Conservation (phyloP, 23 tunicate species). For the Phallusia fumigata region DNA sequence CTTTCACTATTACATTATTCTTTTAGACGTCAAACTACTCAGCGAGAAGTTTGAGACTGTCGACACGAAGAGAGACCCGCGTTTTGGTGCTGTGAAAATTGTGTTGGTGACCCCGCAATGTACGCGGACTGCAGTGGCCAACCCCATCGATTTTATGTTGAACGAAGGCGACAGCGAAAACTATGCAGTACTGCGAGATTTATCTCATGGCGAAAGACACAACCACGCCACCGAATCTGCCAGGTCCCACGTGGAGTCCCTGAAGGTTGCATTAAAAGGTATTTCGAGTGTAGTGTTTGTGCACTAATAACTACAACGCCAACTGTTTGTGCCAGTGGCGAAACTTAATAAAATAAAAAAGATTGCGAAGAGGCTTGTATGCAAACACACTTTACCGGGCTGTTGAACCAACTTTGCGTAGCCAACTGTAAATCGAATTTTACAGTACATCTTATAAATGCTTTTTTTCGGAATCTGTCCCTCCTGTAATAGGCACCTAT, state of each 20-base stretch:
- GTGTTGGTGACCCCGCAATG: constrained; percentile 82
- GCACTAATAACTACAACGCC: no score
- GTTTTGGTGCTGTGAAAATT: constrained; percentile 52
- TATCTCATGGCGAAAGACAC: constrained; percentile 74
- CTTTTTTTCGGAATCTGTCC: no score
- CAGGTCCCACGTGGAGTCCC: constrained; percentile 27
- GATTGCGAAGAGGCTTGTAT: no score
- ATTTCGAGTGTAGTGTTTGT: not conserved
- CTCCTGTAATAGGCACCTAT: no score
- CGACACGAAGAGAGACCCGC: constrained; percentile 39
- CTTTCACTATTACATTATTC: not conserved
- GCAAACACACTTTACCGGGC: no score
- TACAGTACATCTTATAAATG: no score
- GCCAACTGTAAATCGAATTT: no score
- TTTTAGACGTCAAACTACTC: constrained; percentile 62
- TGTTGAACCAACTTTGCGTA: no score
- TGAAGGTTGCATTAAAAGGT: constrained; percentile 75
- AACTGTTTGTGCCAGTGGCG: not conserved
- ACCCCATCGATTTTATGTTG: constrained; percentile 92
- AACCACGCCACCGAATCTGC: constrained; percentile 72
- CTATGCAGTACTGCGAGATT: constrained; percentile 48
- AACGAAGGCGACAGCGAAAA: constrained; percentile 88
- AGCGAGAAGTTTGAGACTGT: constrained; percentile 52
- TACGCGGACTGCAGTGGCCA: constrained; percentile 91
- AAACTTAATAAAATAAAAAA: no score